A percentile compares a stretch with the other conserved stretches of the same genome.
These are phyloP conservation scores for Formicarius rufipectus DNA, from an alignment of 2,113 vertebrate genomes.

Conservation along the genomic window DNA sequence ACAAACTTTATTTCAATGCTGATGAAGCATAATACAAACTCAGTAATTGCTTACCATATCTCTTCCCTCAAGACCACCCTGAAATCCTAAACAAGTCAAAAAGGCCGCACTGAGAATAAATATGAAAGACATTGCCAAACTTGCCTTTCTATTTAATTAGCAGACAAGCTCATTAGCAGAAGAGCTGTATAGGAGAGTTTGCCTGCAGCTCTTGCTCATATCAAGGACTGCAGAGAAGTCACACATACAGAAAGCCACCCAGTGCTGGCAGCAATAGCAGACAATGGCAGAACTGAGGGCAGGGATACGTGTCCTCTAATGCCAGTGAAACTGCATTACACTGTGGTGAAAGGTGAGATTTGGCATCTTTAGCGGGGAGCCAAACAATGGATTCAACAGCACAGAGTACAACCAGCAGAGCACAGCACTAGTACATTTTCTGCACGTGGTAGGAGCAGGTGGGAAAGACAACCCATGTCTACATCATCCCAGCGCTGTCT, in stretches of 20 bases:
- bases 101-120: constrained; percentile 27
- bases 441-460: background rate
- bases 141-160: constrained; percentile 42
- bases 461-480: constrained; percentile 68
- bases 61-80: constrained; percentile 49
- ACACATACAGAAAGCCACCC: constrained; percentile 19
- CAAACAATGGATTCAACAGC: constrained; percentile 50
- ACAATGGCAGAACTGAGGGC: background rate
- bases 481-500: constrained; percentile 56
- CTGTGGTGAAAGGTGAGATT: background rate
- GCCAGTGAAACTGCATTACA: background rate
- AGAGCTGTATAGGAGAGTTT: constrained; percentile 20
- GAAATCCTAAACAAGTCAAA: constrained; percentile 52
- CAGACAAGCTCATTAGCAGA: constrained; percentile 52
- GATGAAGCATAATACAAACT: constrained; percentile 42
- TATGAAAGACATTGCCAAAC: constrained; percentile 44
- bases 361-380: background rate
- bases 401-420: constrained; percentile 40
- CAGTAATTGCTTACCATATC: background rate
- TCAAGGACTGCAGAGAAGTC: constrained; percentile 37
- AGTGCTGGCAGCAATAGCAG: constrained; percentile 15
- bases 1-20: constrained; percentile 42
- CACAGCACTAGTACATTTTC: constrained; percentile 10
- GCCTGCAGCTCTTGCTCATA: constrained; percentile 40
- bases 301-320: constrained; percentile 5